phyloP scores from a whole-genome alignment of 2,113 vertebrate genomes.

The Dipodomys stephensi region DNA sequence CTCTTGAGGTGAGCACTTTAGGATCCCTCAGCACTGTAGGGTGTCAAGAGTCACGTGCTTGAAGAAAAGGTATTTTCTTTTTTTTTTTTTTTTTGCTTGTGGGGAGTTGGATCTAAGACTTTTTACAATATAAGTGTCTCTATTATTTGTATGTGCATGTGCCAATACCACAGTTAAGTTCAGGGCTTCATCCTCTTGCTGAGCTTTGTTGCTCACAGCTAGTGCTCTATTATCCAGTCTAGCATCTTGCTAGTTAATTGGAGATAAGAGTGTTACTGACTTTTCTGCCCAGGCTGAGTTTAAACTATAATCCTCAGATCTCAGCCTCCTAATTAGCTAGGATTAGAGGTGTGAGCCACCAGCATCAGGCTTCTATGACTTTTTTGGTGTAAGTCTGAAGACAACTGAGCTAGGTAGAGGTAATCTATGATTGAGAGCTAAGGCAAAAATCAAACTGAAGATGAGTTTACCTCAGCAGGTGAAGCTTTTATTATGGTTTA shows the following conservation, averaged over 20 bases:
- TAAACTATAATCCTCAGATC: too few relatives aligned
- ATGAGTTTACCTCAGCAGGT: background rate
- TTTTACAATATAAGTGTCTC: background rate
- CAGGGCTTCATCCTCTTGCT: too few relatives aligned
- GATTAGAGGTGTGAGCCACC: too few relatives aligned
- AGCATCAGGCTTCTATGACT: too few relatives aligned
- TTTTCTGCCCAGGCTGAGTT: too few relatives aligned
- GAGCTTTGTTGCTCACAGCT: too few relatives aligned
- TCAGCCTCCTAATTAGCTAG: too few relatives aligned
- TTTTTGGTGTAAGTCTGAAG: background rate
- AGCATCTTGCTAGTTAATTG: too few relatives aligned
- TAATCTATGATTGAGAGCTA: background rate
- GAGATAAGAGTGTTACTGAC: too few relatives aligned
- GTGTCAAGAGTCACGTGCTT: background rate
- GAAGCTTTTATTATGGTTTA: background rate
- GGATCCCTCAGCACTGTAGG: background rate
- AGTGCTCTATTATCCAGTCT: too few relatives aligned
- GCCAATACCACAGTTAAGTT: too few relatives aligned
- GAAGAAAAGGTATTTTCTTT: background rate
- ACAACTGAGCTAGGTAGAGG: background rate
- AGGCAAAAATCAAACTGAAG: background rate
- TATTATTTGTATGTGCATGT: background rate
- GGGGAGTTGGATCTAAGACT: background rate
- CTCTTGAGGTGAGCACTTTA: background rate
- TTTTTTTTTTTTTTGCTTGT: background rate